phyloP scores from a whole-genome alignment of 1,140 invertebrate species.

The Bombus confusus region DNA sequence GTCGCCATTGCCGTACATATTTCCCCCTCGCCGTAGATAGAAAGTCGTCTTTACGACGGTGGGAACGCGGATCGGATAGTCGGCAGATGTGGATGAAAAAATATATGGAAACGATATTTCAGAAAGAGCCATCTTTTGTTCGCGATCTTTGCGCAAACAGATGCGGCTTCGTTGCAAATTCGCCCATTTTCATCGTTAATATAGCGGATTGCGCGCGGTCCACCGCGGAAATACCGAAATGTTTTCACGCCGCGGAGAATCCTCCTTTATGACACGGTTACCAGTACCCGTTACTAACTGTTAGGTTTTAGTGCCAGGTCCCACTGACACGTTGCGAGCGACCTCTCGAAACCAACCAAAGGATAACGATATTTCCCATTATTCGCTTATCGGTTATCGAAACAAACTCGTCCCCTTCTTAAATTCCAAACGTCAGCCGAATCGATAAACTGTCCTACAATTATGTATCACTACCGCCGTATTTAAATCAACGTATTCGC shows the following conservation, averaged over 20 bases:
- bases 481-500: no score
- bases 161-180: background rate
- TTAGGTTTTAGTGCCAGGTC: slow-evolving; percentile 58
- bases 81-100: no score
- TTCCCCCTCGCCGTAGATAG: background rate
- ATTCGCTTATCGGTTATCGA: background rate
- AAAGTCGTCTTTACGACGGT: background rate
- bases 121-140: no score
- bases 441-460: no score
- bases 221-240: slow-evolving; percentile 41
- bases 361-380: slow-evolving; percentile 35
- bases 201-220: background rate
- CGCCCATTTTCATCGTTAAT: background rate
- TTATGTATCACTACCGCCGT: no score
- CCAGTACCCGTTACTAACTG: slow-evolving; percentile 62
- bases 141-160: background rate
- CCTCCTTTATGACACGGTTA: slow-evolving; percentile 65
- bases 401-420: no score
- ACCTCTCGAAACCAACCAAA: slow-evolving; percentile 30
- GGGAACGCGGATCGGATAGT: no score
- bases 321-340: slow-evolving; percentile 59
- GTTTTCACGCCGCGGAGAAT: slow-evolving; percentile 51
- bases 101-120: no score
- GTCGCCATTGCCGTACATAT: background rate
- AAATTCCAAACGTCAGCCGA: no score